Percentiles rank a stretch among this genome's conserved stretches.
These are phyloP conservation scores for Synanthedon myopaeformis DNA, from an alignment of 2,888 invertebrate genomes.

Conservation along the genomic window DNA sequence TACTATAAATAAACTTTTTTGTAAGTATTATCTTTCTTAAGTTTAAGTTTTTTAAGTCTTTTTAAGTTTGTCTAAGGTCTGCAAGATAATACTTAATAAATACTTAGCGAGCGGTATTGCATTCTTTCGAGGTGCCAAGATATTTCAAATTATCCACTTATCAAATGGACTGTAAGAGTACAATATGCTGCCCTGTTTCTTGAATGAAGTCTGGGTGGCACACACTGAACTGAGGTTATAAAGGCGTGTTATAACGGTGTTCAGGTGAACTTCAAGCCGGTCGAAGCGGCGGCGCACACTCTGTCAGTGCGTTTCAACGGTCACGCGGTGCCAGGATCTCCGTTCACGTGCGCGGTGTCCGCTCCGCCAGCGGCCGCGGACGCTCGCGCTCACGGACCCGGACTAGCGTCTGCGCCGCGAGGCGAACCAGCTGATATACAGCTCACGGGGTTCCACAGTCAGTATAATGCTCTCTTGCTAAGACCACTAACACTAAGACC, in stretches of 20 bases:
- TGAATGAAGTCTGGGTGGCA: too few species aligned
- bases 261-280: slow-evolving; percentile 94
- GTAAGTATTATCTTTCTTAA: too few species aligned
- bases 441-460: slow-evolving; percentile 56
- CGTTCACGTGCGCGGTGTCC: slow-evolving; percentile 89
- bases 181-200: too few species aligned
- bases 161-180: neutral
- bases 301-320: slow-evolving; percentile 88
- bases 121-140: too few species aligned
- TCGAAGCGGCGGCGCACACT: slow-evolving; percentile 91
- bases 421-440: slow-evolving; percentile 55
- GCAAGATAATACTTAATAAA: too few species aligned
- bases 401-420: slow-evolving; percentile 45
- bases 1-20: too few species aligned
- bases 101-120: too few species aligned
- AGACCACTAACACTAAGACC: too few species aligned
- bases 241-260: neutral
- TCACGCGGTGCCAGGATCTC: slow-evolving; percentile 86
- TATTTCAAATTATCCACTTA: too few species aligned
- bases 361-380: slow-evolving; percentile 56
- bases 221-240: too few species aligned
- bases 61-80: too few species aligned
- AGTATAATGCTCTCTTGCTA: slow-evolving; percentile 11
- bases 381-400: slow-evolving; percentile 54
- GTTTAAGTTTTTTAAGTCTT: too few species aligned